Evolutionary conservation across 1,140 invertebrate species (phyloP), one percentile per base, ranked within the genome.

Genomic region (Drosophila tsacasi): DNA sequence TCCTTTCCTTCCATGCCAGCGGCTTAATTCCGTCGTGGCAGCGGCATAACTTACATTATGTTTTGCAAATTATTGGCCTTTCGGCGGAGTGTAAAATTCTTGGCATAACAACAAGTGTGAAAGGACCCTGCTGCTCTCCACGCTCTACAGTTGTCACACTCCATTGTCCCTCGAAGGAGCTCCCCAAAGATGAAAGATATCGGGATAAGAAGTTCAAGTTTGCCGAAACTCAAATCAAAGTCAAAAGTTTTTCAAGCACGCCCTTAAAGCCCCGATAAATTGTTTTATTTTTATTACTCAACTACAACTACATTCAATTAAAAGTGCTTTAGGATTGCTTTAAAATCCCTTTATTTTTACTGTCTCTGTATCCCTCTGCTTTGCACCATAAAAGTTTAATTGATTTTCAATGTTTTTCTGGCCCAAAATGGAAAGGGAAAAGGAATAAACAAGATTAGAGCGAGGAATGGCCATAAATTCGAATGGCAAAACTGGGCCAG

Each of bases 41-140:
- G 15, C 58, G 62, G 75, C 69, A 89, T 83, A 89, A 75, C 76
- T 83, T 74, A 55, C 64, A 76, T 87, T 76, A 76, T 65, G 62
- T 52, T 74, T 57, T 52, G 62, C 47, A 57, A 87, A 78, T 81
- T 72, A 83, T 83, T 71, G 84, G 67, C 58, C 69, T 65, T 67
- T 87, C 72, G 65, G 49, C 66, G 39, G 63, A 61, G 66, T 62
- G 76, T 79, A 79, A 57, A 87, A 83, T 69, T 67, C 68, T 54
- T 40, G 23, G 30, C 60, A 27, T 37, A 72, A 72, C 77, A 83
- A 72, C 73, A 84, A 82, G 72, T 80, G 72, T 50, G 37, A 57
- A 46, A 49, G 57, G 47, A 50, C 39, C 76, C 76, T 73, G 72
- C 58, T 58, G 46, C 27, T 4, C 39, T 27, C 15, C 47, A 21